A percentile compares a stretch with the other conserved stretches of the same genome.
Conservation (phyloP, 2,888 invertebrate species). For the Piscicola geometra region DNA sequence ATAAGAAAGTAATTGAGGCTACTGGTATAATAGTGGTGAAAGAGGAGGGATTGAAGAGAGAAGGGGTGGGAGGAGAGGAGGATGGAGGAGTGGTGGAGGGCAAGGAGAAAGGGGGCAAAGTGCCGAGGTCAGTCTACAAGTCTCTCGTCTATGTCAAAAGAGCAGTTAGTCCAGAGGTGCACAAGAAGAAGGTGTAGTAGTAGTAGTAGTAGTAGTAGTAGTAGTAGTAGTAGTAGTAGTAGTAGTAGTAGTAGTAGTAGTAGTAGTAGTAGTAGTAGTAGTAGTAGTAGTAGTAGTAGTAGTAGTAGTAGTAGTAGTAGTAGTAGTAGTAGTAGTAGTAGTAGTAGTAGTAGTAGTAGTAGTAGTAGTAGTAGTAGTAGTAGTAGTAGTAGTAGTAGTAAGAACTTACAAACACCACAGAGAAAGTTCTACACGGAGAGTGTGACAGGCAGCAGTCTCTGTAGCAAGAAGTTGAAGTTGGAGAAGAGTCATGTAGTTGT, state of each 20-base stretch:
- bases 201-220: not conserved
- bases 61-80: not conserved
- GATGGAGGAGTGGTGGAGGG: not conserved
- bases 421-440: not conserved
- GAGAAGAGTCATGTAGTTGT: conserved; percentile 25
- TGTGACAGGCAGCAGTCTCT: no score
- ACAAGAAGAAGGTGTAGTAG: no score
- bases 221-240: not conserved
- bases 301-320: no score
- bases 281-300: not conserved
- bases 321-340: no score
- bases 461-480: conserved; percentile 31
- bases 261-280: not conserved
- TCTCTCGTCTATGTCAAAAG: no score
- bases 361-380: no score
- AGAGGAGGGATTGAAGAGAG: conserved; percentile 6
- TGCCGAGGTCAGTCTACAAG: not conserved
- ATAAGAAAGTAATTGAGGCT: not conserved
- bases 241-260: not conserved
- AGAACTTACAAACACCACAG: no score
- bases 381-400: no score
- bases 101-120: not conserved
- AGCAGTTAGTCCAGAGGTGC: no score
- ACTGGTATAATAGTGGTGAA: not conserved
- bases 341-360: no score